Evolutionary conservation across 1,140 invertebrate species (phyloP), one percentile per base, ranked within the genome.

Genomic region (Eufriesea mexicana): DNA sequence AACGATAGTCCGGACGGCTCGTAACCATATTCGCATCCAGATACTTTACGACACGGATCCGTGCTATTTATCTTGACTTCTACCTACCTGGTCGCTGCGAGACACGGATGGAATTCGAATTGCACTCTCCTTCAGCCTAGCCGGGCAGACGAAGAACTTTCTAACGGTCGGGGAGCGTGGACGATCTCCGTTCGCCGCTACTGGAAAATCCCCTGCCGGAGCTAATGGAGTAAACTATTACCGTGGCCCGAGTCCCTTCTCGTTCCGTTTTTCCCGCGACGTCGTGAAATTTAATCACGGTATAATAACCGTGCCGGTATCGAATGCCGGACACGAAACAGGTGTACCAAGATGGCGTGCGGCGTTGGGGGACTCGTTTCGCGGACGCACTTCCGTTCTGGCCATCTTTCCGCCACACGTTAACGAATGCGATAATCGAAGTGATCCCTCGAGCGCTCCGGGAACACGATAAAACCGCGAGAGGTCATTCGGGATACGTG

Each of bases 101-200:
- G 76, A 88, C 85, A 77, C 64, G 62, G 25, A 84, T 84, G 83
- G 85, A 85, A 88, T 84, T 71, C 83, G 75, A 88, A 88, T 87
- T 79, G 85, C 83, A 74, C 75, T 88, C 74, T 73, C 64, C 59
- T 71, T 49, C 74, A 68, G 55, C 47, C n/a, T 35, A 54, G n/a
- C n/a, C n/a, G n/a, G n/a, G n/a, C n/a, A 25, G 35, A 59, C 73
- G 77, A 64, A 75, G 66, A 84, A 86, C 85, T 88, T 88, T 88
- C 86, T 84, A 86, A 84, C 72, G 78, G 75, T 51, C n/a, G 61
- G 49, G 25, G 55, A 83, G 25, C 75, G 62, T 64, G 61, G 55
- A 55, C 77, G 23, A 25, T 59, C 49, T 16, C 62, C 35, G 2
- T 23, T 74, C 10, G 79, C 54, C 67, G 79, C 64, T 64, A 62